A percentile compares a stretch with the other conserved stretches of the same genome.
phyloP scores from a whole-genome alignment of 2,113 vertebrate genomes.

The Pardalotus punctatus region DNA sequence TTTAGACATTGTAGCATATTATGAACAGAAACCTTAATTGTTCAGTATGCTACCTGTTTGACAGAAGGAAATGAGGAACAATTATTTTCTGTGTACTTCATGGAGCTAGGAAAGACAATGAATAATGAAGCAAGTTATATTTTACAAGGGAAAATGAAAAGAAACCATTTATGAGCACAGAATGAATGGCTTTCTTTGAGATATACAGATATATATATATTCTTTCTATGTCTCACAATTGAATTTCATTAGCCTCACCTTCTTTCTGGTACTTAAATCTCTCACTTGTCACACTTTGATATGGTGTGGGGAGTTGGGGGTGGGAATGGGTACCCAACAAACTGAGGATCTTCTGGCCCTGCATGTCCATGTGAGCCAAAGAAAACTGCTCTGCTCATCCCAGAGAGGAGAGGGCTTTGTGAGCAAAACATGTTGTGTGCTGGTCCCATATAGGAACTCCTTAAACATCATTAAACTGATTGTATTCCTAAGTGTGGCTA shows the following conservation, averaged over 20 bases:
- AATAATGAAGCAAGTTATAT: background rate
- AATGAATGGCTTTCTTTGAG: background rate
- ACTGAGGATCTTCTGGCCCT: background rate
- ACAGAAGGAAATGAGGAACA: background rate
- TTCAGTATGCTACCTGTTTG: background rate
- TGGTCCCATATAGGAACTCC: background rate
- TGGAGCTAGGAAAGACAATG: background rate
- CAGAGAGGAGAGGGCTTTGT: background rate
- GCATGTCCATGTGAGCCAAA: fast-evolving
- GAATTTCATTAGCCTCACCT: background rate
- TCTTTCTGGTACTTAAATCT: background rate
- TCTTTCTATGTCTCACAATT: background rate
- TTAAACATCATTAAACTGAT: background rate
- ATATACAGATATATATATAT: background rate
- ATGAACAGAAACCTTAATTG: background rate
- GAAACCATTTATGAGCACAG: background rate
- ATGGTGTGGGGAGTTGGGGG: background rate
- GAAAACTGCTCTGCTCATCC: background rate
- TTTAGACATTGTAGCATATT: background rate
- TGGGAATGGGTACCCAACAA: background rate
- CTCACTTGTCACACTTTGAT: background rate
- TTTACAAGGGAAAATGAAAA: background rate
- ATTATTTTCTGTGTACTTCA: background rate
- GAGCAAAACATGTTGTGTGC: background rate
- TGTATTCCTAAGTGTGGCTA: background rate